Evolutionary conservation across 2,888 invertebrate genomes (phyloP), one percentile per base, ranked within the genome.

Genomic region (Amphipyra tragopoginis): DNA sequence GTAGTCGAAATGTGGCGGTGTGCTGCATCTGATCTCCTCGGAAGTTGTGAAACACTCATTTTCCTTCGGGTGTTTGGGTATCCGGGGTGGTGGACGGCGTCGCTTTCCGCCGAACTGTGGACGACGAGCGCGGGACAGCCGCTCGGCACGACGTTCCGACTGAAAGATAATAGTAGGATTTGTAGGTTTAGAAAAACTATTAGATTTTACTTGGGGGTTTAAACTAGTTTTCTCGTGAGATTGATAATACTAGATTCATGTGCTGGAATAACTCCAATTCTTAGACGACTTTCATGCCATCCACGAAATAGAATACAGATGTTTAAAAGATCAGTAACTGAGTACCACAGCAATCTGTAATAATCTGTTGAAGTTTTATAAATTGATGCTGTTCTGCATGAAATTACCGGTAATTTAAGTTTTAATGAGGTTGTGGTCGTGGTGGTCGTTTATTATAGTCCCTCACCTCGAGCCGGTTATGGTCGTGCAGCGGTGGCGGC

Each of bases 61-160:
- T 61, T 93, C 93, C 72, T 93, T 93, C 26, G 93, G 91, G 56
- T 87, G 88, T 63, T 88, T 89, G 55, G 86, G 86, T 49, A 85
- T 75, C 60, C 92, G 84, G 61, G 87, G 85, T 21, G 88, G 88
- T 1, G 91, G 86, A 36, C 94, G 93, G 56, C 90, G 87, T 44
- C 89, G 82, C 76, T 93, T 92, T 61, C 88, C 91, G 39, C 91
- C 92, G 66, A 89, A 85, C 72, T 94, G 94, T 7, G 92, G 93
- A 11, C 93, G 90, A 43, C 93, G 91, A 52, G 93, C 93, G 71
- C 91, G 93, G 43, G 92, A 93, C 65, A 93, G 72, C 7, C 93
- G 88, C 84, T 93, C 93, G 6, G 92, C 93, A 68, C 92, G 91
- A 77, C 92, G 92, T 79, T 94, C 94, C 72, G 93, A 92, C 93